Base-by-base conservation (phyloP, 1,140 invertebrate species). In the Drosophila oshimai region DNA sequence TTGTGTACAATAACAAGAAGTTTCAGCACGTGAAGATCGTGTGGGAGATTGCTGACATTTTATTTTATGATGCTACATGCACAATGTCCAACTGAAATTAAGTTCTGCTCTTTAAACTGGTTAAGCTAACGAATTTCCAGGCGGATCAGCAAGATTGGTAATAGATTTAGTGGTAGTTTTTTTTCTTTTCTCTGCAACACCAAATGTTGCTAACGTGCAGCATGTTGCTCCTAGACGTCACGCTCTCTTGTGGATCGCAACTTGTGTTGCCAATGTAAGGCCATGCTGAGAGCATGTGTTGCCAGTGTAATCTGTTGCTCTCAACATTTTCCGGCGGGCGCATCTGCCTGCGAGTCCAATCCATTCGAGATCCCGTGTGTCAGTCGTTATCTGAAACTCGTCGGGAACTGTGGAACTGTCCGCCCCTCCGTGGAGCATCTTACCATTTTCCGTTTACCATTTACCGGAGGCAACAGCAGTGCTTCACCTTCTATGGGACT, bases 331-430 rank as follows among this genome's bases (percentile, higher is more conserved):
- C 29, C 46, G 26, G 15, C 46, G 55, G 50, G 34, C 54, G 68
- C 68, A 65, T 65, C 62, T 65, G 54, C 68, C 44, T 70, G 69
- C 74, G 73, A 74, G 69, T 69, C 42, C 33, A 64, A 69, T 54
- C 61, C 47, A 41, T 62, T 42, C 57, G 53, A 50, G 64, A 53
- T 62, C 53, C 67, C 70, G 78, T 37, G 75, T 64, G 60, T 72
- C 78, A 83, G 75, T 84, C 74, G 75, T 84, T 84, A 84, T 84
- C 80, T 86, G 80, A 86, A 84, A 81, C 60, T 81, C 80, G 70
- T 73, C 70, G 81, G 49, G 64, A 57, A 64, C 53, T 74, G 74
- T 74, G 49, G 57, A 64, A 54, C 41, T 24, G n/a, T 26, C 10
- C 17, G 26, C n/a, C 37, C 47, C 39, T 24, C 20, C 39, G 39